Evolutionary conservation across 2,113 vertebrate species (phyloP).

Genomic region (Calyptommatus sinebrachiatus): DNA sequence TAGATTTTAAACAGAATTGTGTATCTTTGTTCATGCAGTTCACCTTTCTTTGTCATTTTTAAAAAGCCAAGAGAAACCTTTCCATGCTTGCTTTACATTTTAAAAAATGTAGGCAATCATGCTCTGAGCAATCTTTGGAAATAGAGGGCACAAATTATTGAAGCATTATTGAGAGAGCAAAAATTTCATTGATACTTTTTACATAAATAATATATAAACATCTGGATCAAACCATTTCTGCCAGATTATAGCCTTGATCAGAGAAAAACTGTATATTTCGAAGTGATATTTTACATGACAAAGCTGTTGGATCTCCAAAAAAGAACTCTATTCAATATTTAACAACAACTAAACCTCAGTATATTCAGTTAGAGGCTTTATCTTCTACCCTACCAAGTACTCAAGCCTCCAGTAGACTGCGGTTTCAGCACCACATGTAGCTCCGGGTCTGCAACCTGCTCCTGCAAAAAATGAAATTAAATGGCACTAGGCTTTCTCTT

Average conservation of each 20-base stretch:
- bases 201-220: constrained; percentile 20
- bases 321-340: not conserved
- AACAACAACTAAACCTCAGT: not conserved
- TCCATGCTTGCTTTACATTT: constrained; percentile 13
- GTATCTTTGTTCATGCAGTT: constrained; percentile 11
- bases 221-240: constrained; percentile 20
- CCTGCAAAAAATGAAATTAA: not conserved
- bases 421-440: not conserved
- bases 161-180: not conserved
- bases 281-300: not conserved
- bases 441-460: not conserved
- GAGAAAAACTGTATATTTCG: not conserved
- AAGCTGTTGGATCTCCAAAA: not conserved
- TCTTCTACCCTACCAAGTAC: not conserved
- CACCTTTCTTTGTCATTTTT: constrained; percentile 1
- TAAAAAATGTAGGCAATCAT: accelerated
- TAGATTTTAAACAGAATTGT: not conserved
- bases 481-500: too few relatives aligned
- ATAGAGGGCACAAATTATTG: not conserved
- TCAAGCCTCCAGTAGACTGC: not conserved
- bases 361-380: not conserved
- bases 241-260: not conserved
- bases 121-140: constrained; percentile 6
- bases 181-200: constrained; percentile 4
- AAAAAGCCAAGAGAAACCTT: constrained; percentile 20